Evolutionary conservation across 2,888 invertebrate genomes (phyloP).

Genomic region (Beris chalybata): DNA sequence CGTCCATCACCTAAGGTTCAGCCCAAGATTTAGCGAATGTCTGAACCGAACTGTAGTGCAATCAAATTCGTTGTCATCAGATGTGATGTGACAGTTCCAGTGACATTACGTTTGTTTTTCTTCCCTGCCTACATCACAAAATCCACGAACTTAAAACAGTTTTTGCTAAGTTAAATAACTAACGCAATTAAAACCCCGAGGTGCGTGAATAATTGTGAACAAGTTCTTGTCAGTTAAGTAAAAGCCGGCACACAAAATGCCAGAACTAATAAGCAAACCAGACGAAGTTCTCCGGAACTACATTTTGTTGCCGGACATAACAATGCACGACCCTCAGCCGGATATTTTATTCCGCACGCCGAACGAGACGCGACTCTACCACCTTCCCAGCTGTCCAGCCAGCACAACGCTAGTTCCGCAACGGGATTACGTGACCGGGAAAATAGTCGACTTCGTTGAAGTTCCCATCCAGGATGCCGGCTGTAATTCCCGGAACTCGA

Average conservation of each 20-base stretch:
- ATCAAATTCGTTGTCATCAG: too few species aligned
- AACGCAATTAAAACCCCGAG: too few species aligned
- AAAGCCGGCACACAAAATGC: background rate
- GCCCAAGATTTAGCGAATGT: too few species aligned
- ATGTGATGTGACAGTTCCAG: too few species aligned
- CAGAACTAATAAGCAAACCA: constrained; percentile 28
- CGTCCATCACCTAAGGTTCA: too few species aligned
- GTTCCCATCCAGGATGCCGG: constrained; percentile 62
- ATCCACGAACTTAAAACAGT: too few species aligned
- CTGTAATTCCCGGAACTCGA: constrained; percentile 70
- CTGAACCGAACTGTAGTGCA: too few species aligned
- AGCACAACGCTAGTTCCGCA: constrained; percentile 52
- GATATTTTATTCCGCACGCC: constrained; percentile 48
- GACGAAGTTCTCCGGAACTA: constrained; percentile 46
- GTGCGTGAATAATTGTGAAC: too few species aligned
- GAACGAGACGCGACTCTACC: constrained; percentile 32
- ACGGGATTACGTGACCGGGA: constrained; percentile 75
- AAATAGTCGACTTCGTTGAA: constrained; percentile 71
- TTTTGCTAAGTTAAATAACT: too few species aligned
- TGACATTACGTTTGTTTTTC: too few species aligned
- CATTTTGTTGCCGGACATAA: constrained; percentile 50
- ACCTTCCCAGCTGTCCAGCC: constrained; percentile 40
- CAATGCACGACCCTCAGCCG: constrained; percentile 52
- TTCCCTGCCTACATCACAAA: too few species aligned
- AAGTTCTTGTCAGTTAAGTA: too few species aligned